These are phyloP conservation scores for Cephalotes varians DNA, from an alignment of 2,888 invertebrate species.

Conservation along the genomic window DNA sequence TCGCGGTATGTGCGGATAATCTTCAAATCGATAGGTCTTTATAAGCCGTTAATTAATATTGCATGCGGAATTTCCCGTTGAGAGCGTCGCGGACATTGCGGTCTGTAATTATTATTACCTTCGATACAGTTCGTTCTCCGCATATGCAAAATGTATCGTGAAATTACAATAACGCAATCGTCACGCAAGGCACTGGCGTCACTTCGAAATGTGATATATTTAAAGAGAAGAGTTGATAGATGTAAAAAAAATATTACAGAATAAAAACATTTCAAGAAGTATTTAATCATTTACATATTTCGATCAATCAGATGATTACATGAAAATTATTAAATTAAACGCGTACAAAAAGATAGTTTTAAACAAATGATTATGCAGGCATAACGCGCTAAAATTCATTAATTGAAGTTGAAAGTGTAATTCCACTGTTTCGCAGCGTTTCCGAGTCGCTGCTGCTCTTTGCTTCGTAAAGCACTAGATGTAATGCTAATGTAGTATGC, in stretches of 20 bases:
- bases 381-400: neutral
- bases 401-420: neutral
- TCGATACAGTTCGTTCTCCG: conserved; percentile 12
- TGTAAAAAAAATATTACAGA: neutral
- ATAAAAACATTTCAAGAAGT: neutral
- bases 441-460: conserved; percentile 8
- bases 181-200: neutral
- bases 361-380: neutral
- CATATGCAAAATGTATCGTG: neutral
- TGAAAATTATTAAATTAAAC: neutral
- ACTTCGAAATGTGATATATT: neutral
- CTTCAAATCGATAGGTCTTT: conserved; percentile 38
- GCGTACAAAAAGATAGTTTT: neutral
- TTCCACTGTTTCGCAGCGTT: neutral
- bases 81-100: conserved; percentile 15
- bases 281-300: neutral
- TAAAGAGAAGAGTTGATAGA: neutral
- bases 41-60: conserved; percentile 55
- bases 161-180: conserved; percentile 12
- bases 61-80: conserved; percentile 32
- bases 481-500: conserved; percentile 13
- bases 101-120: conserved; percentile 48
- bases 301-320: neutral
- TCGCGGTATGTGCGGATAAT: conserved; percentile 20
- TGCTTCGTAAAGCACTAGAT: conserved; percentile 11